A percentile compares a stretch with the other conserved stretches of the same genome.
Evolutionary conservation across 2,113 vertebrate species (phyloP).

Genomic region (Seriola dumerili): DNA sequence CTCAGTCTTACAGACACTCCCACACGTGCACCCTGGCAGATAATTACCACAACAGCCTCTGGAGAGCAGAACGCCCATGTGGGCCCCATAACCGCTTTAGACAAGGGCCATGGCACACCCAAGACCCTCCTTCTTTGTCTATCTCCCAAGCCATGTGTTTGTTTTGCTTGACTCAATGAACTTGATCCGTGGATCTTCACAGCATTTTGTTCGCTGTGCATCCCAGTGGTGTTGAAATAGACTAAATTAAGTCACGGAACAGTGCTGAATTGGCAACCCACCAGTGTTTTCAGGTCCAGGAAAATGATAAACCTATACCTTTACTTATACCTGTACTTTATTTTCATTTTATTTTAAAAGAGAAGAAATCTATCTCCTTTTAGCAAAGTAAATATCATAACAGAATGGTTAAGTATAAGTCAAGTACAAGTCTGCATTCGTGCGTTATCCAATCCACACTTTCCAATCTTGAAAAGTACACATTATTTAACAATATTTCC

Average conservation of each 20-base stretch:
- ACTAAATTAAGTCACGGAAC: constrained; percentile 20
- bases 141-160: constrained; percentile 73
- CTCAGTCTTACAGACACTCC: constrained; percentile 53
- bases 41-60: constrained; percentile 81
- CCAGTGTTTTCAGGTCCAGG: not conserved
- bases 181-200: constrained; percentile 64
- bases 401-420: not conserved
- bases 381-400: not conserved
- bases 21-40: constrained; percentile 75
- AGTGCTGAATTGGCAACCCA: not conserved
- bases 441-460: not conserved
- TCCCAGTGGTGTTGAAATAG: constrained; percentile 27
- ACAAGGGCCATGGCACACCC: constrained; percentile 76
- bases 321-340: not conserved
- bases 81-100: constrained; percentile 78
- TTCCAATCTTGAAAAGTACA: constrained; percentile 7
- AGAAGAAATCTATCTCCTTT: constrained; percentile 3
- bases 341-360: not conserved
- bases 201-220: constrained; percentile 33
- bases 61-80: constrained; percentile 73
- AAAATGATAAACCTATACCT: not conserved
- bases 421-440: not conserved
- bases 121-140: constrained; percentile 71
- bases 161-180: constrained; percentile 77
- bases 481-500: constrained; percentile 42